These are phyloP conservation scores for Microcebus tavaratra DNA, from an alignment of 2,113 vertebrate species.

Conservation along the genomic window DNA sequence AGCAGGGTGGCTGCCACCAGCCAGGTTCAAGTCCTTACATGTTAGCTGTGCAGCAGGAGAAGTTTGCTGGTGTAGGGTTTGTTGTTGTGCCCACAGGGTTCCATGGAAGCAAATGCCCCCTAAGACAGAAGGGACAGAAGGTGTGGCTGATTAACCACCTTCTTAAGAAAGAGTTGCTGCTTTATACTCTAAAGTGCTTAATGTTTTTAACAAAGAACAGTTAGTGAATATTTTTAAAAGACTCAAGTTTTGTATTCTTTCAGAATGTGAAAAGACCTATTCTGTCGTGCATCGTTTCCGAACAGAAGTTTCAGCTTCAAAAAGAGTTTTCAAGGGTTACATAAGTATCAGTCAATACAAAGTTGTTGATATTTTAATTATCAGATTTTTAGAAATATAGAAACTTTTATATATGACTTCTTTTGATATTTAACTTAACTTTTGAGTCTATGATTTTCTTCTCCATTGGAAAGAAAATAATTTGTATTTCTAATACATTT, in stretches of 20 bases:
- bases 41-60: background rate
- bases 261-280: background rate
- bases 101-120: background rate
- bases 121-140: background rate
- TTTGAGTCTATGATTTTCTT: conserved; percentile 43
- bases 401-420: conserved; percentile 5
- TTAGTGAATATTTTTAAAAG: background rate
- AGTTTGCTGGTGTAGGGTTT: background rate
- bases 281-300: background rate
- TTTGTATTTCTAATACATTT: conserved; percentile 27
- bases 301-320: background rate
- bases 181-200: background rate
- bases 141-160: background rate
- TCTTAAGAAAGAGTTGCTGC: background rate
- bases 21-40: background rate
- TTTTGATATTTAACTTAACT: conserved; percentile 51
- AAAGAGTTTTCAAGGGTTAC: background rate
- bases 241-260: background rate
- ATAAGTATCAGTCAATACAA: background rate
- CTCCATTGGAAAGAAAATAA: conserved; percentile 44
- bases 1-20: background rate
- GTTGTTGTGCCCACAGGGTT: background rate
- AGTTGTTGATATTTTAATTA: background rate
- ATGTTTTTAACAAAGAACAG: background rate
- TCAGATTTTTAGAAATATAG: background rate